Percentiles rank a stretch among this genome's conserved stretches.
These are phyloP conservation scores for Erethizon dorsatum DNA, from an alignment of 2,797 vertebrate species.

Conservation along the genomic window DNA sequence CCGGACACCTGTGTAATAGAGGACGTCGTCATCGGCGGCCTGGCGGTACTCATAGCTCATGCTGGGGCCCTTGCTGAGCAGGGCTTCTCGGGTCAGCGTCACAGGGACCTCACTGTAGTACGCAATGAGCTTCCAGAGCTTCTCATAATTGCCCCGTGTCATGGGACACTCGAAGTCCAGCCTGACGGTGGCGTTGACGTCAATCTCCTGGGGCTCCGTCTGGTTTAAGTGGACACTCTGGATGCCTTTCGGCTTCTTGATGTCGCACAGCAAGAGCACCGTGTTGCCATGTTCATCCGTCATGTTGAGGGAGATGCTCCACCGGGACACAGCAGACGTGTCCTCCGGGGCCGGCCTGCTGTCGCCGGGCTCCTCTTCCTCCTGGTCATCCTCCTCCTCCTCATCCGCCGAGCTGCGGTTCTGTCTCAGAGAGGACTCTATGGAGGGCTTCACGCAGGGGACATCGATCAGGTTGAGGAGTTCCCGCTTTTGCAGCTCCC, in stretches of 20 bases:
- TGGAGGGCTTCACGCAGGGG: slow-evolving; percentile 91
- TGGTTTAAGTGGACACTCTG: slow-evolving; percentile 91
- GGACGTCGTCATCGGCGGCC: slow-evolving; percentile 91
- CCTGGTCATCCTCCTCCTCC: neutral
- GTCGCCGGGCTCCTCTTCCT: slow-evolving; percentile 81
- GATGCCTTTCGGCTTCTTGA: slow-evolving; percentile 83
- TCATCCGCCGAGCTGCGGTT: neutral
- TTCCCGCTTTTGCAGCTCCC: slow-evolving; percentile 88
- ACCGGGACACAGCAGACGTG: slow-evolving; percentile 87
- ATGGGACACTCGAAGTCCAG: slow-evolving; percentile 94
- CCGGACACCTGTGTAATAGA: slow-evolving; percentile 95
- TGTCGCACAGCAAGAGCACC: slow-evolving; percentile 91
- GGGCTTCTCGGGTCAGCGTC: slow-evolving; percentile 90
- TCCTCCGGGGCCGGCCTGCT: slow-evolving; percentile 85
- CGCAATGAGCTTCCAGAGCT: slow-evolving; percentile 95
- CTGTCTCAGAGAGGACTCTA: slow-evolving; percentile 88
- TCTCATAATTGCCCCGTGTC: slow-evolving; percentile 93
- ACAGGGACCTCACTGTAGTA: slow-evolving; percentile 96
- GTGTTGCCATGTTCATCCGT: slow-evolving; percentile 95
- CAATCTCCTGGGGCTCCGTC: slow-evolving; percentile 88
- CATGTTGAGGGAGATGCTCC: slow-evolving; percentile 93
- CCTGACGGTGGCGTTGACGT: slow-evolving; percentile 90
- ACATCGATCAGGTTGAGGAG: slow-evolving; percentile 89
- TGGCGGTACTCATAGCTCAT: slow-evolving; percentile 92
- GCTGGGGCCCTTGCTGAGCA: slow-evolving; percentile 89